Conservation (phyloP, 64 coral and sea anemone species). For the Montipora foliosa region DNA sequence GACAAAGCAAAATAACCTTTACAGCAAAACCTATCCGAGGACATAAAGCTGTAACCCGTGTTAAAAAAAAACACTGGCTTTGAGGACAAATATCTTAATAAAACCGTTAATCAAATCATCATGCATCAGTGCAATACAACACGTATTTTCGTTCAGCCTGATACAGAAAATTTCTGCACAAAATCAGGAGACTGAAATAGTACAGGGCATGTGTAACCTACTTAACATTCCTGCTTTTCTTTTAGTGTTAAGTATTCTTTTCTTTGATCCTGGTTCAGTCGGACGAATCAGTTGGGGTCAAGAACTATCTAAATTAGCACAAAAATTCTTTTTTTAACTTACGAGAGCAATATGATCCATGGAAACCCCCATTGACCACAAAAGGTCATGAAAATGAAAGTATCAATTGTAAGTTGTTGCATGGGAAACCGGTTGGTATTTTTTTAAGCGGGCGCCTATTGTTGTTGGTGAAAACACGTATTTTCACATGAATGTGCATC, state of each 20-base stretch:
- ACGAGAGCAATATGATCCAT: background rate
- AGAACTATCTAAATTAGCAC: background rate
- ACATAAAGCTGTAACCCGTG: background rate
- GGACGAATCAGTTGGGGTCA: background rate
- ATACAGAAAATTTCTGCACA: no score
- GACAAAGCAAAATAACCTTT: no score
- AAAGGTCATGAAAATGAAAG: constrained; percentile 13
- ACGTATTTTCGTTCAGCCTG: no score
- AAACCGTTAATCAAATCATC: no score
- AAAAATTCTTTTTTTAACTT: background rate
- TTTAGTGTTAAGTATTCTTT: background rate
- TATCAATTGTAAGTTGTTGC: background rate
- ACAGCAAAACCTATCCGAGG: background rate
- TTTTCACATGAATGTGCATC: background rate
- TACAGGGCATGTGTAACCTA: background rate
- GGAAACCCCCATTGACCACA: constrained; percentile 7
- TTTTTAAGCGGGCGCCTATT: background rate
- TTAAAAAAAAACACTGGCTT: background rate
- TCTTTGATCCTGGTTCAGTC: background rate
- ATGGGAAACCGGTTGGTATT: constrained; percentile 1
- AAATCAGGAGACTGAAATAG: background rate
- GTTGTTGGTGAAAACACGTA: background rate
- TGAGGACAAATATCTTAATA: background rate
- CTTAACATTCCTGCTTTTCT: background rate
- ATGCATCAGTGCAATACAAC: no score